These are phyloP conservation scores for Patella ulyssiponensis DNA, from an alignment of 2,888 invertebrate species.

Conservation along the genomic window DNA sequence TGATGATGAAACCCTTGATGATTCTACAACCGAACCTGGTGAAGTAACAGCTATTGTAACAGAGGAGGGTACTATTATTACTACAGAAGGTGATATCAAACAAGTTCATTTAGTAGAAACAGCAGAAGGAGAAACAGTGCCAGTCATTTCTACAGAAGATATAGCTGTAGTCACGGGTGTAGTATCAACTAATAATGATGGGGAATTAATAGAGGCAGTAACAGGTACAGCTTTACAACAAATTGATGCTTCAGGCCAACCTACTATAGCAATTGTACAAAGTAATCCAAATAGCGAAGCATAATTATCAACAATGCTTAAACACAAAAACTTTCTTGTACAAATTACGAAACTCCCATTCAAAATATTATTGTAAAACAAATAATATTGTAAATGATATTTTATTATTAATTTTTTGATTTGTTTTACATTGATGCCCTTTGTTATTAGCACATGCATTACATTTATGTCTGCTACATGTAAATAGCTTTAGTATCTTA, in stretches of 20 bases:
- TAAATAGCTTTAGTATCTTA: too few species aligned
- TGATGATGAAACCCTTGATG: neutral
- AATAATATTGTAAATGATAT: too few species aligned
- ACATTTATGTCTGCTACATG: too few species aligned
- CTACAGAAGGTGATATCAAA: neutral
- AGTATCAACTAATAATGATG: neutral
- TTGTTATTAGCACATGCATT: too few species aligned
- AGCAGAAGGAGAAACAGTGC: neutral
- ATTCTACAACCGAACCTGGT: neutral
- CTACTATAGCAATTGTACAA: neutral
- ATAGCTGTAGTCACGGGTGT: neutral
- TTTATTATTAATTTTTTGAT: too few species aligned
- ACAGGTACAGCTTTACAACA: neutral
- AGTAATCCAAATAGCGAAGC: too few species aligned
- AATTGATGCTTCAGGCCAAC: neutral
- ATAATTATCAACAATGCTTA: too few species aligned
- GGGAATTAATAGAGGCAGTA: neutral
- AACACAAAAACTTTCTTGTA: too few species aligned
- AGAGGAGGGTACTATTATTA: neutral
- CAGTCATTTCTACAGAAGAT: slow-evolving; percentile 4
- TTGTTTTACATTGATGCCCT: too few species aligned
- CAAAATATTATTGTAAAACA: too few species aligned
- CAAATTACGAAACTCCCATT: too few species aligned
- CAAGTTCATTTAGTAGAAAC: slow-evolving; percentile 7
- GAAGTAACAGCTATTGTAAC: neutral